phyloP scores from a whole-genome alignment of 2,888 invertebrate genomes.

The Drosophila pseudotakahashii region DNA sequence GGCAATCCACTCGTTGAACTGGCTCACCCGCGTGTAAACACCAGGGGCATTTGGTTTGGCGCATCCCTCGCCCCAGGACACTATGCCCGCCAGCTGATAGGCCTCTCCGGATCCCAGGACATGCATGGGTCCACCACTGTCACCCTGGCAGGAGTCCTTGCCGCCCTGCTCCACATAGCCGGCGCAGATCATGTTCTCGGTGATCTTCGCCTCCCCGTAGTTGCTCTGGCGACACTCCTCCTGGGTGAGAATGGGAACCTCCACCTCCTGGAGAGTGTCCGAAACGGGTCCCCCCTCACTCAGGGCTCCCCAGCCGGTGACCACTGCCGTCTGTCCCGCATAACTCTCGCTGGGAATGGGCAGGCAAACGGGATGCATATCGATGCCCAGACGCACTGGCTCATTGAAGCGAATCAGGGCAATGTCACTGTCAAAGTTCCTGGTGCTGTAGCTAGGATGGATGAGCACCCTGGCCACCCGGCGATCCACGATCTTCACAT shows the following conservation, averaged over 20 bases:
- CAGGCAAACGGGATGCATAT: constrained; percentile 91
- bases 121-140: constrained; percentile 83
- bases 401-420: constrained; percentile 89
- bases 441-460: constrained; percentile 88
- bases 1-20: constrained; percentile 88
- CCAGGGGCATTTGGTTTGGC: constrained; percentile 89
- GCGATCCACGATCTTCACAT: constrained; percentile 77
- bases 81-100: constrained; percentile 86
- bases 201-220: constrained; percentile 79
- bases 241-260: constrained; percentile 89
- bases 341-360: constrained; percentile 85
- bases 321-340: constrained; percentile 85
- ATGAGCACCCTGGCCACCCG: constrained; percentile 85
- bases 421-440: constrained; percentile 92
- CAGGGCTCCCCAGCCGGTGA: constrained; percentile 92
- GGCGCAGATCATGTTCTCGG: constrained; percentile 83
- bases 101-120: constrained; percentile 57
- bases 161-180: constrained; percentile 79
- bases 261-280: constrained; percentile 88
- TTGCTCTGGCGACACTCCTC: constrained; percentile 83
- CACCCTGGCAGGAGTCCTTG: constrained; percentile 83
- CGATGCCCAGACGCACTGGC: constrained; percentile 86
- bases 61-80: constrained; percentile 86
- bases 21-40: constrained; percentile 92
- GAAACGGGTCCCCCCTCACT: constrained; percentile 89